A percentile compares a stretch with the other conserved stretches of the same genome.
Conservation (phyloP, 2,888 invertebrate genomes). For the Eumacrocentrus americanus region DNA sequence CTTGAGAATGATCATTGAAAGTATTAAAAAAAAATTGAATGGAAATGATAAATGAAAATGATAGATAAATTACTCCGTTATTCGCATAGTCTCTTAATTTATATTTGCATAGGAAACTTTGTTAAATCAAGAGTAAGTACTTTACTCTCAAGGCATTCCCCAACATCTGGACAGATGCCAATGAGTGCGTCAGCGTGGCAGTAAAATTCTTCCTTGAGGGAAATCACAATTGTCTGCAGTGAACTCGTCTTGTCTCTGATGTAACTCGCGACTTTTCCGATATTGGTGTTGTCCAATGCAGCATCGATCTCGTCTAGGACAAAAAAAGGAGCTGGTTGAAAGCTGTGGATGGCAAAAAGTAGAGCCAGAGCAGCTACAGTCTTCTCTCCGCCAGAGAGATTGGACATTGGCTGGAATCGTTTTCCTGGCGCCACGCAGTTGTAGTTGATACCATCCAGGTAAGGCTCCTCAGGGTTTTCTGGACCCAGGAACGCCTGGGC, state of each 20-base stretch:
- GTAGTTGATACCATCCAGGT: constrained; percentile 97
- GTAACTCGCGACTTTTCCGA: constrained; percentile 97
- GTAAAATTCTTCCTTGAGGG: constrained; percentile 99
- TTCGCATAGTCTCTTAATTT: too few relatives aligned
- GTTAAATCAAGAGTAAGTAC: constrained; percentile 86
- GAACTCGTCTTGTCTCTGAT: constrained; percentile 89
- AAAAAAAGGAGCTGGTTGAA: constrained; percentile 98
- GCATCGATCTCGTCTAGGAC: constrained; percentile 99
- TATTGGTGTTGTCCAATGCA: constrained; percentile 99
- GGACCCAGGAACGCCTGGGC: constrained; percentile 96
- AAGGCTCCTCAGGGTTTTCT: constrained; percentile 99
- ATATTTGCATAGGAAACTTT: constrained; percentile 57
- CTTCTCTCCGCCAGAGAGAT: constrained; percentile 98
- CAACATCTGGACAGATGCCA: constrained; percentile 97
- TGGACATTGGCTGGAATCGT: constrained; percentile 99
- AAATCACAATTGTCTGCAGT: constrained; percentile 98
- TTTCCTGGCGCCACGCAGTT: constrained; percentile 99
- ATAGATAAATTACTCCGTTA: not conserved
- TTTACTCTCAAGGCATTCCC: constrained; percentile 91
- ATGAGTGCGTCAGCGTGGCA: constrained; percentile 96
- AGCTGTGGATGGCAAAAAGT: constrained; percentile 97
- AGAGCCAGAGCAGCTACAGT: constrained; percentile 97
- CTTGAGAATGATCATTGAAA: not conserved
- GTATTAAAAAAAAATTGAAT: not conserved
- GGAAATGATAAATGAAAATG: not conserved